Conservation (phyloP, 2,797 vertebrate genomes). For the Aplochiton taeniatus region DNA sequence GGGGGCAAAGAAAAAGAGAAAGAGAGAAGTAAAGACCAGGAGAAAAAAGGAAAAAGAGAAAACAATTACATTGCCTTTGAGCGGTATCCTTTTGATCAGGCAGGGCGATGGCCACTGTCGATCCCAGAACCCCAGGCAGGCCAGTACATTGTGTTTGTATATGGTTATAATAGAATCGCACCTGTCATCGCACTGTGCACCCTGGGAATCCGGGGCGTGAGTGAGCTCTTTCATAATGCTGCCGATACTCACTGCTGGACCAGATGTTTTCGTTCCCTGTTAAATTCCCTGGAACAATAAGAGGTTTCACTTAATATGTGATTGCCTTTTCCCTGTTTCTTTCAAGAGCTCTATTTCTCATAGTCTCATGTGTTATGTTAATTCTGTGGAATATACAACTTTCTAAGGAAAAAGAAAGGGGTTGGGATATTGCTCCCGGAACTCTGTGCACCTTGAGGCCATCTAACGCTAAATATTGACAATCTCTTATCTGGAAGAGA, state of each 20-base stretch:
- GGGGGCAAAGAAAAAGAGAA: not conserved
- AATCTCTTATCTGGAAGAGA: too few species aligned
- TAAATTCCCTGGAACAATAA: not conserved
- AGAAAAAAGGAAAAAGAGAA: not conserved
- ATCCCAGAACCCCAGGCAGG: not conserved
- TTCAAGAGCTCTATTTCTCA: too few species aligned
- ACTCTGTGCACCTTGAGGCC: too few species aligned
- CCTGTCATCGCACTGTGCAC: slow-evolving; percentile 10
- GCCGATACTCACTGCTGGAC: not conserved
- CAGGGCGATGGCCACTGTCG: not conserved
- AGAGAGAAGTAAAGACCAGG: not conserved
- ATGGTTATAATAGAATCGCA: slow-evolving; percentile 3
- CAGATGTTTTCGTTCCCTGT: not conserved
- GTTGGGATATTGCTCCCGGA: too few species aligned
- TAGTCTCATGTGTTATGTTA: too few species aligned
- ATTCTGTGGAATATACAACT: too few species aligned
- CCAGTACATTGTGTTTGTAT: slow-evolving; percentile 4
- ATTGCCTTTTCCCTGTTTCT: too few species aligned
- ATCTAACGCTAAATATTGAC: too few species aligned
- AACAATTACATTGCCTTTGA: not conserved
- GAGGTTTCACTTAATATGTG: too few species aligned
- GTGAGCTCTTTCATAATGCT: slow-evolving; percentile 9
- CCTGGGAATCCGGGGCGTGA: slow-evolving; percentile 5
- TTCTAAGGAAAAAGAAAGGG: too few species aligned
- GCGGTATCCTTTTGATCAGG: slow-evolving; percentile 1